Evolutionary conservation across 2,797 vertebrate genomes (phyloP).

Genomic region (Morus bassanus): DNA sequence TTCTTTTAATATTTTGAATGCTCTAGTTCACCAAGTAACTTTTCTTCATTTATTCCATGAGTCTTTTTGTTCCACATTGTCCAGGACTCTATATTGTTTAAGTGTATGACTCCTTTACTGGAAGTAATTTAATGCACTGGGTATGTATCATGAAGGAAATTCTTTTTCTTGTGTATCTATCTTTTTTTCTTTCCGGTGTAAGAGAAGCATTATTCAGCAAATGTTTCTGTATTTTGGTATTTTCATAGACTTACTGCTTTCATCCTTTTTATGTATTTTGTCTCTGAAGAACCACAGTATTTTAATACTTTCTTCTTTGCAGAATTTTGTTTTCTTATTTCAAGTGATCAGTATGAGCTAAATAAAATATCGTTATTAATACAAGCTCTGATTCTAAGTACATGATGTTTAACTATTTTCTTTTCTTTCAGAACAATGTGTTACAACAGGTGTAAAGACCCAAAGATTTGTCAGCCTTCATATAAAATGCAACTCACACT

Average conservation of each 20-base stretch:
- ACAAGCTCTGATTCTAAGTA: not conserved
- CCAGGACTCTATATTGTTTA: not conserved
- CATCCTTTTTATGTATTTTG: not conserved
- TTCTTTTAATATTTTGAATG: not conserved
- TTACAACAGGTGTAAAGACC: not conserved
- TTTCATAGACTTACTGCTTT: not conserved
- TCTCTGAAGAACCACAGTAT: not conserved
- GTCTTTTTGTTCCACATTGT: not conserved
- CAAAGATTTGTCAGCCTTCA: not conserved
- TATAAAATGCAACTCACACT: not conserved
- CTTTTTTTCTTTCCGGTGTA: not conserved
- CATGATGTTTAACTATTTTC: not conserved
- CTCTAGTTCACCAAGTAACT: not conserved
- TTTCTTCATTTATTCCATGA: not conserved
- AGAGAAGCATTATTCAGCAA: not conserved
- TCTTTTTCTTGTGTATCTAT: not conserved
- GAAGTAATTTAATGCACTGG: not conserved
- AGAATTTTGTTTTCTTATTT: not conserved
- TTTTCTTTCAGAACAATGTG: not conserved
- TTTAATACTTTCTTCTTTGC: not conserved
- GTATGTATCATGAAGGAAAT: not conserved
- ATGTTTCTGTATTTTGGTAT: not conserved
- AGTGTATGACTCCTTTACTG: not conserved
- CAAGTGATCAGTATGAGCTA: not conserved
- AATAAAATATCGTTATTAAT: not conserved